Conservation (phyloP, 2,888 invertebrate genomes). For the Ophion ellenae region DNA sequence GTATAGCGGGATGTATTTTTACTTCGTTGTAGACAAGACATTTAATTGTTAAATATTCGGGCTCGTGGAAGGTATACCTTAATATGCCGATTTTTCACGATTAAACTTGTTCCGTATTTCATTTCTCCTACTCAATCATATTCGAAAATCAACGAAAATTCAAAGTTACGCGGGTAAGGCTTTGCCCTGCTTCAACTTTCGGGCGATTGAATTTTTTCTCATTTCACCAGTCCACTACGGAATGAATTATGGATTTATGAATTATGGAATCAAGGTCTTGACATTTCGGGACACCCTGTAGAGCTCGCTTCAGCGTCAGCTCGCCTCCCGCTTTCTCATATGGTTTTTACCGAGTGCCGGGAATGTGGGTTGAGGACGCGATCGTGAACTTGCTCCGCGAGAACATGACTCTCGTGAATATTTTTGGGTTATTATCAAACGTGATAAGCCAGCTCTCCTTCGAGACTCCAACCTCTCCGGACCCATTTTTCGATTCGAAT, state of each 20-base stretch:
- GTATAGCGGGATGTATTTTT: no score
- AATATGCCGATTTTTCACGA: neutral
- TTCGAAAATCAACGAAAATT: neutral
- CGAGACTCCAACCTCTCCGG: neutral
- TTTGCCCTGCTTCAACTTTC: no score
- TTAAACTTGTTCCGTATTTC: neutral
- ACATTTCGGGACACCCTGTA: neutral
- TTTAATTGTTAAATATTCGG: no score
- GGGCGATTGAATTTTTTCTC: no score
- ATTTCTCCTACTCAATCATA: neutral
- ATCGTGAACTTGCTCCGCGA: slow-evolving; percentile 54
- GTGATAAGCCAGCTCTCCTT: neutral
- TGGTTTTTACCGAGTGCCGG: slow-evolving; percentile 1
- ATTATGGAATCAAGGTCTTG: neutral
- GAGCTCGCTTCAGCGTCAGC: neutral
- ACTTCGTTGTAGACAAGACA: no score
- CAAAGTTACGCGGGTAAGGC: no score
- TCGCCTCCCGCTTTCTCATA: slow-evolving; percentile 20
- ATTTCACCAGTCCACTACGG: neutral
- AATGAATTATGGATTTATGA: neutral
- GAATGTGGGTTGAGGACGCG: slow-evolving; percentile 61
- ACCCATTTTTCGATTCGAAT: neutral
- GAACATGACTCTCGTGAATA: neutral
- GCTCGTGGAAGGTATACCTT: no score
- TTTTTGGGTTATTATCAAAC: neutral